Conservation (phyloP, 2,888 invertebrate genomes). For the Schrankia costaestrigalis region DNA sequence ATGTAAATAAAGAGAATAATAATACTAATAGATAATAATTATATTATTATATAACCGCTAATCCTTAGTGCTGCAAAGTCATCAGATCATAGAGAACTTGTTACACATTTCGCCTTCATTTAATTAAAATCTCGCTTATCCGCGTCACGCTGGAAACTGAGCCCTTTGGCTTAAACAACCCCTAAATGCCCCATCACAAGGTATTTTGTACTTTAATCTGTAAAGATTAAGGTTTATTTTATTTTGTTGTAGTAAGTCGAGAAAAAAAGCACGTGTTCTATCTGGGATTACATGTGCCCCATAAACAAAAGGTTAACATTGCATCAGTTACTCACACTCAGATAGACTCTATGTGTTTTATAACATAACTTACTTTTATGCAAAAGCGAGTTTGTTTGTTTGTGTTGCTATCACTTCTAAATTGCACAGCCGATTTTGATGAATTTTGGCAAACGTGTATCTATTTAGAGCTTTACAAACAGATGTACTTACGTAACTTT, state of each 20-base stretch:
- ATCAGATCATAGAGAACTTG: slow-evolving; percentile 30
- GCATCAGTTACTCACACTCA: slow-evolving; percentile 42
- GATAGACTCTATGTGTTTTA: slow-evolving; percentile 17
- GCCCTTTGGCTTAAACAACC: slow-evolving; percentile 59
- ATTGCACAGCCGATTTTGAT: neutral
- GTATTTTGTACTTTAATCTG: slow-evolving; percentile 34
- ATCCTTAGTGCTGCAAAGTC: slow-evolving; percentile 15
- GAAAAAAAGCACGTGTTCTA: slow-evolving; percentile 80
- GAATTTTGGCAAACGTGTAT: neutral
- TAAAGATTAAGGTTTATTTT: slow-evolving; percentile 35
- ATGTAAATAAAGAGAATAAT: no score
- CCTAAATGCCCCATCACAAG: slow-evolving; percentile 26
- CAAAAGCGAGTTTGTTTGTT: no score
- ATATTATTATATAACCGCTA: neutral
- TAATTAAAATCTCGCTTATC: slow-evolving; percentile 76
- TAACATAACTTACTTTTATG: no score
- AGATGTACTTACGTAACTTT: no score
- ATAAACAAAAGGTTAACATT: slow-evolving; percentile 74
- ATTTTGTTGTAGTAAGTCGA: slow-evolving; percentile 31
- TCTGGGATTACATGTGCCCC: slow-evolving; percentile 75
- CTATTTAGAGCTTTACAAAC: no score
- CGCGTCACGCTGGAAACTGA: slow-evolving; percentile 71
- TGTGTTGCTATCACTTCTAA: neutral
- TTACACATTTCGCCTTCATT: slow-evolving; percentile 51
- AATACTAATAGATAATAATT: neutral